phyloP scores from a whole-genome alignment of 2,888 invertebrate species.

The Arrhopalites spinosus region DNA sequence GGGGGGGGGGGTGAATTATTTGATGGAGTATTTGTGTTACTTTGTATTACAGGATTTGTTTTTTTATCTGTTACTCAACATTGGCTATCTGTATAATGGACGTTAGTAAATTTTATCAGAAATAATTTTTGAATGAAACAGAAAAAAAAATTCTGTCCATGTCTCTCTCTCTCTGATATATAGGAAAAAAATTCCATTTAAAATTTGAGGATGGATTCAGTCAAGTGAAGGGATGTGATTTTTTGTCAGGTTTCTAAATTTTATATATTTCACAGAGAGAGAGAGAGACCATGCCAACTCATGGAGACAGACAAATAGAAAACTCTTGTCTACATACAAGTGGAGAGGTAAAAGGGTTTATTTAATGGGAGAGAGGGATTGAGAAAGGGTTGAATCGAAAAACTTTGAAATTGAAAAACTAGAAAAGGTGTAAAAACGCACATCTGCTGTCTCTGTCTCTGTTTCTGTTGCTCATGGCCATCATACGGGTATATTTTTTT shows the following conservation, averaged over 20 bases:
- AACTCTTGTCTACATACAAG: slow-evolving; percentile 7
- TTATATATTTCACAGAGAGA: neutral
- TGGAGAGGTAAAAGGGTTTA: slow-evolving; percentile 25
- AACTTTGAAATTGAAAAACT: slow-evolving; percentile 41
- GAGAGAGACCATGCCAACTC: too few species aligned
- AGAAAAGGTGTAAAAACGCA: slow-evolving; percentile 43
- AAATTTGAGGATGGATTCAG: slow-evolving; percentile 24
- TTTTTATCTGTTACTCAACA: neutral
- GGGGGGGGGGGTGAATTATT: too few species aligned
- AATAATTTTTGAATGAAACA: neutral
- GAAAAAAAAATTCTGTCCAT: too few species aligned
- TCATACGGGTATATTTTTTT: neutral
- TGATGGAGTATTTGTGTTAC: too few species aligned
- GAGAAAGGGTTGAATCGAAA: slow-evolving; percentile 42
- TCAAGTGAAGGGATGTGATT: slow-evolving; percentile 29
- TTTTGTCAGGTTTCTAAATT: slow-evolving; percentile 23
- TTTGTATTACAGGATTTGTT: neutral
- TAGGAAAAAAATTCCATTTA: slow-evolving; percentile 9
- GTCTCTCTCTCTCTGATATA: neutral
- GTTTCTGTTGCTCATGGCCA: slow-evolving; percentile 9
- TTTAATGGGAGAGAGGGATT: slow-evolving; percentile 18
- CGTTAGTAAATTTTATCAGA: too few species aligned
- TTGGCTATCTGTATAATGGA: too few species aligned
- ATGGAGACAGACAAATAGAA: neutral
- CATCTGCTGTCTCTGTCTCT: slow-evolving; percentile 33